These are phyloP conservation scores for Paedocypris micromegethes DNA, from an alignment of 2,797 vertebrate species.

Conservation along the genomic window DNA sequence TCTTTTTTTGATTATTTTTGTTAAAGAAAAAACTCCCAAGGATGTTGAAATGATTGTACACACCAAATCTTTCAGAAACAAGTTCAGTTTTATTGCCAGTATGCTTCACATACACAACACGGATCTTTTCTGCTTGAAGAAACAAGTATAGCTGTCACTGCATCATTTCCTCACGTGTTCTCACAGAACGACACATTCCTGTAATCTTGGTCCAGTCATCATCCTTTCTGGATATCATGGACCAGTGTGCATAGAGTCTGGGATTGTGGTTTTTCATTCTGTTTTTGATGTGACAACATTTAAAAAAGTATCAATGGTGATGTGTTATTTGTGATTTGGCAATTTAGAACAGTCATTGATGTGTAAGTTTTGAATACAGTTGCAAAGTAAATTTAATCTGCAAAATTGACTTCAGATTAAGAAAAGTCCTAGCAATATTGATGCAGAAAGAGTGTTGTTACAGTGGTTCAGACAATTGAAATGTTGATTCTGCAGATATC, in stretches of 20 bases:
- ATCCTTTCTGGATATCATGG: constrained; percentile 37
- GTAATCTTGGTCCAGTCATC: constrained; percentile 30
- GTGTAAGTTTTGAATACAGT: constrained; percentile 6
- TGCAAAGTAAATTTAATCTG: constrained; percentile 1
- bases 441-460: constrained; percentile 8
- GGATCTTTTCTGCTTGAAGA: constrained; percentile 33
- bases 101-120: constrained; percentile 51
- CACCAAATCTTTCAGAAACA: constrained; percentile 9
- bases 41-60: background rate
- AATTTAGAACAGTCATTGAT: constrained; percentile 24
- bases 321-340: constrained; percentile 21
- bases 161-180: constrained; percentile 27
- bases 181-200: constrained; percentile 27
- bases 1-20: too few relatives aligned
- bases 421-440: constrained; percentile 8
- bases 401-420: constrained; percentile 3
- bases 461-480: background rate
- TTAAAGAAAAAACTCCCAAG: background rate
- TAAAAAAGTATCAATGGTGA: constrained; percentile 11
- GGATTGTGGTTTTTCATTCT: constrained; percentile 22
- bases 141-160: constrained; percentile 37
- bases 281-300: constrained; percentile 6
- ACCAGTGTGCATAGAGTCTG: constrained; percentile 45
- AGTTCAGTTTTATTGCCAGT: constrained; percentile 53
- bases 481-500: constrained; percentile 16